These are phyloP conservation scores for Helicoverpa assulta DNA, from an alignment of 2,888 invertebrate genomes.

Conservation along the genomic window DNA sequence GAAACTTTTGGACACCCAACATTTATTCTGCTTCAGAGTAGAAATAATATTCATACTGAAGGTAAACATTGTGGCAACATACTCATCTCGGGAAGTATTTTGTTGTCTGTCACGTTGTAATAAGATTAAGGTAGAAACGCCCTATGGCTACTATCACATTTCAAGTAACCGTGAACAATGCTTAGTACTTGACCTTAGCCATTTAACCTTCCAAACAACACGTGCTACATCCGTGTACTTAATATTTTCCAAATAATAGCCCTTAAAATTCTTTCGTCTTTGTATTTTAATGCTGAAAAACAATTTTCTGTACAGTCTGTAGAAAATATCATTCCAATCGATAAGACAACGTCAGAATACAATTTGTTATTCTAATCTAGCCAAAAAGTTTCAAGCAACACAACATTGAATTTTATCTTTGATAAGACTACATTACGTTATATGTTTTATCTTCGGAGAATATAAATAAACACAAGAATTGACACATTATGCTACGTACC, in stretches of 20 bases:
- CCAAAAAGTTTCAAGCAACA: too few species aligned
- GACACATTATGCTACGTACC: too few species aligned
- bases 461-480: too few species aligned
- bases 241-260: constrained; percentile 14
- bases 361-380: too few species aligned
- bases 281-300: not conserved
- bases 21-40: constrained; percentile 2
- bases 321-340: too few species aligned
- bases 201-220: constrained; percentile 53
- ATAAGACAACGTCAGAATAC: too few species aligned
- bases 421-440: too few species aligned
- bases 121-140: constrained; percentile 41
- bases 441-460: too few species aligned
- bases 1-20: not conserved
- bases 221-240: constrained; percentile 27
- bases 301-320: too few species aligned
- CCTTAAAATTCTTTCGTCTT: too few species aligned
- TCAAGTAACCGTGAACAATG: constrained; percentile 44
- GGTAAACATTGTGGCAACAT: constrained; percentile 3
- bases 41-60: not conserved
- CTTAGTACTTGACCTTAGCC: constrained; percentile 57
- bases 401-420: too few species aligned
- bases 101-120: constrained; percentile 18
- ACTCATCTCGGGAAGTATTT: not conserved
- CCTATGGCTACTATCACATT: constrained; percentile 34